Evolutionary conservation across 2,113 vertebrate species (phyloP).

Genomic region (Campylorhamphus procurvoides): DNA sequence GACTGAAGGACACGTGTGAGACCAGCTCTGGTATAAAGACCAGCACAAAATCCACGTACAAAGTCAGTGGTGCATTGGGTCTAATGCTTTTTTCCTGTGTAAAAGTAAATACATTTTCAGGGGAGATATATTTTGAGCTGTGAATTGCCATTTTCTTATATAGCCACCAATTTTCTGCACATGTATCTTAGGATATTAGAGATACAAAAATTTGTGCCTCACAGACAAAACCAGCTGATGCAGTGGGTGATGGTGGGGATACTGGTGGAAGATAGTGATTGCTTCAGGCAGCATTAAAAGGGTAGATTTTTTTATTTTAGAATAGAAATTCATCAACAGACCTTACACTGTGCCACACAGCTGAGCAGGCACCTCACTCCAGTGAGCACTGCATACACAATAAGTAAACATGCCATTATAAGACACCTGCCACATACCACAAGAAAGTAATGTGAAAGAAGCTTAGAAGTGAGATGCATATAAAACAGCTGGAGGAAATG

Average conservation of each 20-base stretch:
- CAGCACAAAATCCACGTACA: neutral
- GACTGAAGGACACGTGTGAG: neutral
- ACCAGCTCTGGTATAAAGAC: neutral
- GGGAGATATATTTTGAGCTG: neutral
- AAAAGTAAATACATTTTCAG: neutral
- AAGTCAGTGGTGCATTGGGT: neutral
- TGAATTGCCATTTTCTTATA: neutral
- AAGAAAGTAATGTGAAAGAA: neutral
- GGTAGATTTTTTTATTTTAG: neutral
- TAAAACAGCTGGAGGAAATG: neutral
- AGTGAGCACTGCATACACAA: neutral
- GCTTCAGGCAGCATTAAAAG: neutral
- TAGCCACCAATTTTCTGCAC: neutral
- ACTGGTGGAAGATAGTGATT: neutral
- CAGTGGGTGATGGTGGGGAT: neutral
- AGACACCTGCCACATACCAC: neutral
- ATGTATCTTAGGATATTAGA: neutral
- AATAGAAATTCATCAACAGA: neutral
- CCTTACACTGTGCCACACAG: neutral
- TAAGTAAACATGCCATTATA: neutral
- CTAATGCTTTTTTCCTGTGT: neutral
- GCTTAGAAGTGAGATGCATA: neutral
- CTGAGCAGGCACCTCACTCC: neutral
- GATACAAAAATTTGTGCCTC: neutral
- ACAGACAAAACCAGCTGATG: neutral